Base-by-base conservation (phyloP, 2,797 vertebrate species). In the Melanogrammus aeglefinus region DNA sequence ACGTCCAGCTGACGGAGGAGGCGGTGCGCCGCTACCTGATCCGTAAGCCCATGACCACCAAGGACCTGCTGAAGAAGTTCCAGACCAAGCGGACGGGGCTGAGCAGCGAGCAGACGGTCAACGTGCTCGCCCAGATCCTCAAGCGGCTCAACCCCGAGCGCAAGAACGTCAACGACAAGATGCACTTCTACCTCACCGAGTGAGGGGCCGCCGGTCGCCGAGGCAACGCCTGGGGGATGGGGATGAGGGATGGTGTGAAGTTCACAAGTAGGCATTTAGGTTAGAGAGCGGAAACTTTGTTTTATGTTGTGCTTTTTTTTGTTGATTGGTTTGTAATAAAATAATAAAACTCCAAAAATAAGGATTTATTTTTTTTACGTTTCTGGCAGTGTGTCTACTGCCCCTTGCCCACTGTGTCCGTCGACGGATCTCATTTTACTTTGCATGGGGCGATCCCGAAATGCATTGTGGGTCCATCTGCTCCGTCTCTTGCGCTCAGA, bases 121-220 rank as follows among this genome's bases (percentile, higher is more conserved):
- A 97, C 0, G 96, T 97, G 41, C 92, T 98, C 31, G 97, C 97
- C 0, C 97, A 98, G 94, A 97, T 98, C 88, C 95, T 98, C 75
- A 98, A 98, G 86, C 95, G 96, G 66, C 96, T 98, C 78, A 98
- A 98, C 83, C 97, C 97, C 0, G 96, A 98, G 90, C 95, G 96
- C 84, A 98, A 98, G 86, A 96, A 95, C 79, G 92, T 98, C 74
- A 95, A 95, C 0, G 97, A 98, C 75, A 98, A 98, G 91, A 98
- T 97, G 96, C 97, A 98, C 88, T 97, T 98, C 88, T 98, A 96
- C 88, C 96, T 98, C 78, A 97, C 96, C 0, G 96, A 98, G 86
- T 97, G 89, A 95, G 3, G 2, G 39, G 14, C 39, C 14, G 2
- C 39, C 3, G 39, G 39, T 38, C 6, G 8, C 39, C 39, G 12